Evolutionary conservation across 2,113 vertebrate genomes (phyloP).

Genomic region (Orientallactaga bullata): DNA sequence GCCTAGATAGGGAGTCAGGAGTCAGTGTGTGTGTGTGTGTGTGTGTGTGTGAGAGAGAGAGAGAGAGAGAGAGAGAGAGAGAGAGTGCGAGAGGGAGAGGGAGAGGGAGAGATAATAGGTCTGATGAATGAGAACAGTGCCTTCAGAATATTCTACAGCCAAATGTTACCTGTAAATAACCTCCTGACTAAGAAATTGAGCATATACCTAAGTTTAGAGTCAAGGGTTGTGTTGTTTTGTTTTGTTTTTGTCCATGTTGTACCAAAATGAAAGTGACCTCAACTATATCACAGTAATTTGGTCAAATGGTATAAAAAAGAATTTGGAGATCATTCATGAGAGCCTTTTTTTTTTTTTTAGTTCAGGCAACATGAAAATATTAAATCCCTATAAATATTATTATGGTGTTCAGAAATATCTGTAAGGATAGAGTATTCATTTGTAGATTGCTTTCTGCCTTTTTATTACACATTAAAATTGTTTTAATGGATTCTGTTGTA

Average conservation of each 20-base stretch:
- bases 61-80: too few relatives aligned
- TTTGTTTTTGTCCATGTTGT: conserved; percentile 1
- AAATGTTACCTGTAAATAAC: background rate
- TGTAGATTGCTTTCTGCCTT: background rate
- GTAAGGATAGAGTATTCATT: background rate
- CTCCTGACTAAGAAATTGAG: background rate
- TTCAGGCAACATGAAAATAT: background rate
- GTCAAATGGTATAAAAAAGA: background rate
- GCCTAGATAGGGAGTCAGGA: background rate
- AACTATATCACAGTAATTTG: background rate
- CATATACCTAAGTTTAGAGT: background rate
- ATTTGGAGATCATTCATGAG: background rate
- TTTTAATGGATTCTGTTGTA: background rate
- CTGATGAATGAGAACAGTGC: background rate
- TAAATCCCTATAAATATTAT: background rate
- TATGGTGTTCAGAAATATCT: conserved; percentile 42
- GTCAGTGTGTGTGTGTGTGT: background rate
- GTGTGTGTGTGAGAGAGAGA: too few relatives aligned
- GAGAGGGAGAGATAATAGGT: too few relatives aligned
- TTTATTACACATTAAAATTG: background rate
- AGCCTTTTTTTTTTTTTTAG: background rate
- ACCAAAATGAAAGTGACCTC: background rate
- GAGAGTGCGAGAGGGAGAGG: too few relatives aligned
- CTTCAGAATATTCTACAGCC: background rate
- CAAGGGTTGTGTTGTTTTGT: background rate